phyloP scores from a whole-genome alignment of 2,113 vertebrate species.

The Symphodus melops region DNA sequence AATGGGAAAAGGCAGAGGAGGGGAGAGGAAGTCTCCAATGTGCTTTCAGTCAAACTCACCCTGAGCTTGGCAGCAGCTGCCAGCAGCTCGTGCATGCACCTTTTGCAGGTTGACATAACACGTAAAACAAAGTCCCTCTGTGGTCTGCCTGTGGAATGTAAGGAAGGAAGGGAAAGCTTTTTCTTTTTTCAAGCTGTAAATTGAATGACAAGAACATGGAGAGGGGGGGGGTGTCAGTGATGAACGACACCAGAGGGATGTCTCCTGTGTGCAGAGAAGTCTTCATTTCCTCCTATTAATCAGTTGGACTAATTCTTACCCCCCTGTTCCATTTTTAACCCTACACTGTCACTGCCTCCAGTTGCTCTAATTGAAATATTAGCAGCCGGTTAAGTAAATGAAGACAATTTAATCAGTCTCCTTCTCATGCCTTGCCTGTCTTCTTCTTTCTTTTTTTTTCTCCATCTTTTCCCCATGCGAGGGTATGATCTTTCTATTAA shows the following conservation, averaged over 20 bases:
- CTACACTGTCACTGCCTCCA: constrained; percentile 82
- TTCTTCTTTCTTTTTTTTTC: constrained; percentile 48
- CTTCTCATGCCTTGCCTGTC: constrained; percentile 41
- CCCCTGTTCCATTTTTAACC: constrained; percentile 85
- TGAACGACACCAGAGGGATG: constrained; percentile 76
- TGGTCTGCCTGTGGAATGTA: constrained; percentile 16
- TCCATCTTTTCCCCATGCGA: constrained; percentile 73
- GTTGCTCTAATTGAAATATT: constrained; percentile 88
- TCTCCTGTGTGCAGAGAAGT: constrained; percentile 78
- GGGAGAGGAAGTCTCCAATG: constrained; percentile 76
- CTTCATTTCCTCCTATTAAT: constrained; percentile 86
- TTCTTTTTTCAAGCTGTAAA: constrained; percentile 29
- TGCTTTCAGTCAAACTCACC: constrained; percentile 77
- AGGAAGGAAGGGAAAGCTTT: rapidly evolving
- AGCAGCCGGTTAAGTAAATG: constrained; percentile 87
- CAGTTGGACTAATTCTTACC: constrained; percentile 83
- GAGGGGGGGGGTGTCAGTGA: constrained; percentile 76
- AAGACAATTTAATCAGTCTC: constrained; percentile 86
- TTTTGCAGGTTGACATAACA: constrained; percentile 56
- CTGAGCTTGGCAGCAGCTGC: constrained; percentile 32
- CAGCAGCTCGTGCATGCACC: constrained; percentile 44
- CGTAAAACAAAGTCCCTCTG: constrained; percentile 47
- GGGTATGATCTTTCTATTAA: constrained; percentile 84
- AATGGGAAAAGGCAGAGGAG: constrained; percentile 80
- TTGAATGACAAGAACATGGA: constrained; percentile 62